Percentiles rank a stretch among this genome's conserved stretches.
phyloP scores from a whole-genome alignment of 2,113 vertebrate species.

The Echinops telfairi region DNA sequence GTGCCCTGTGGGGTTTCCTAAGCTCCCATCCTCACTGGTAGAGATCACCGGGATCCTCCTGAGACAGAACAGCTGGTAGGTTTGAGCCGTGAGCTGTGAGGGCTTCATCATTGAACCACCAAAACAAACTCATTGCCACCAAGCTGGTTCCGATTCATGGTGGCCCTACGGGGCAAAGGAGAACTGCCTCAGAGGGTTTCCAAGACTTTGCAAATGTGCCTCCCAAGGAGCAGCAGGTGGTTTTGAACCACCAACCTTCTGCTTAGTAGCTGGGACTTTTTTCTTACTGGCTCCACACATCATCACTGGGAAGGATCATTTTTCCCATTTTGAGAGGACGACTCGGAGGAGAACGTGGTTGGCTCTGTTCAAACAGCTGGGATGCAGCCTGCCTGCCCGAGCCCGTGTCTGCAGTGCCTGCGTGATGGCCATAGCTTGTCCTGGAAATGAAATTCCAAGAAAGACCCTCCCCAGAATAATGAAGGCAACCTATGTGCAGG shows the following conservation, averaged over 20 bases:
- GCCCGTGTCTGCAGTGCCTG: background rate
- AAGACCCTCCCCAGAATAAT: background rate
- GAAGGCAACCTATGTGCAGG: background rate
- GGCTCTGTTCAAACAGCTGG: background rate
- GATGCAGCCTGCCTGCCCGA: background rate
- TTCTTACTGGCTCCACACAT: too few relatives aligned
- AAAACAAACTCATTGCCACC: background rate
- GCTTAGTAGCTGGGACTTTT: background rate
- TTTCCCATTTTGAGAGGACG: slow-evolving; percentile 9
- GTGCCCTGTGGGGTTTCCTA: background rate
- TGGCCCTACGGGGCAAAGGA: background rate
- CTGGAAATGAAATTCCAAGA: slow-evolving; percentile 21
- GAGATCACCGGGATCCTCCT: background rate
- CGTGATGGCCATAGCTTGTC: background rate
- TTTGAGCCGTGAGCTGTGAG: background rate
- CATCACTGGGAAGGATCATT: background rate
- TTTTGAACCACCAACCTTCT: background rate
- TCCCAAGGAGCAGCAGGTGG: background rate
- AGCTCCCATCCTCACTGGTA: background rate
- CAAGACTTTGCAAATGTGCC: background rate
- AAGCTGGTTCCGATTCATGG: background rate
- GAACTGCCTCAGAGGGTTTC: background rate
- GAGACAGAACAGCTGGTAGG: background rate
- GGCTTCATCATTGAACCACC: background rate
- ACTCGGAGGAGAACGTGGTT: background rate